Conservation (phyloP, 2,113 vertebrate species). For the Pseudolaguvia tuberculata region DNA sequence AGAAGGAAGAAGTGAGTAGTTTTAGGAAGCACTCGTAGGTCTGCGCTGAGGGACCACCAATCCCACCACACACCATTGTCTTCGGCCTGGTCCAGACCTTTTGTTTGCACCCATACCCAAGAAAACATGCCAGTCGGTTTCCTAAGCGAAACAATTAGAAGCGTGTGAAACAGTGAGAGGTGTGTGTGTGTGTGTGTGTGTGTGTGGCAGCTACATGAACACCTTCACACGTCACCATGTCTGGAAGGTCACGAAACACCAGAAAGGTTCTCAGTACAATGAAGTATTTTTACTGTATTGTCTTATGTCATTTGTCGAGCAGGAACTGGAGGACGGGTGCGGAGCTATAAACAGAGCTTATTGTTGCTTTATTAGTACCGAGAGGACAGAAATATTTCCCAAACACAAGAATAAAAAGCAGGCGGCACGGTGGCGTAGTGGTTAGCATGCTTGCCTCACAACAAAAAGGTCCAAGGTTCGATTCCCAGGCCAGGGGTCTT, state of each 20-base stretch:
- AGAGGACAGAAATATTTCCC: conserved; percentile 8
- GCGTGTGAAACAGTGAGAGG: conserved; percentile 17
- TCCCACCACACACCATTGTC: conserved; percentile 8
- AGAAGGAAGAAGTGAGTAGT: conserved; percentile 47
- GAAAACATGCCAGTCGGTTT: conserved; percentile 19
- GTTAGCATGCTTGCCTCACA: too few species aligned
- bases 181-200: conserved; percentile 32
- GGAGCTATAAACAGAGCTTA: conserved; percentile 31
- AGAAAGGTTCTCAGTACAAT: conserved; percentile 40
- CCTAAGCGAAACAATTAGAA: conserved; percentile 9
- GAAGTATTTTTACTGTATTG: conserved; percentile 43
- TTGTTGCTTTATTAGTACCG: conserved; percentile 38
- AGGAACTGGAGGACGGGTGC: conserved; percentile 16
- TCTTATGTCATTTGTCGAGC: conserved; percentile 32
- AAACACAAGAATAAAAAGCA: neutral
- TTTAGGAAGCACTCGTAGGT: conserved; percentile 43
- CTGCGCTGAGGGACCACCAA: conserved; percentile 27
- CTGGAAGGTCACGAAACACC: conserved; percentile 24
- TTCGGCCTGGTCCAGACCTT: neutral
- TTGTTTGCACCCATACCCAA: neutral
- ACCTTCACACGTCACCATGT: conserved; percentile 46
- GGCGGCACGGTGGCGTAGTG: too few species aligned
- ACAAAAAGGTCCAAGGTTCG: too few species aligned
- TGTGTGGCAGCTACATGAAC: conserved; percentile 34
- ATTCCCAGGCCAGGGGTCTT: too few species aligned